Base-by-base conservation (phyloP, 37 sponge, comb jelly and placozoan species). In the Petrosia ficiformis region DNA sequence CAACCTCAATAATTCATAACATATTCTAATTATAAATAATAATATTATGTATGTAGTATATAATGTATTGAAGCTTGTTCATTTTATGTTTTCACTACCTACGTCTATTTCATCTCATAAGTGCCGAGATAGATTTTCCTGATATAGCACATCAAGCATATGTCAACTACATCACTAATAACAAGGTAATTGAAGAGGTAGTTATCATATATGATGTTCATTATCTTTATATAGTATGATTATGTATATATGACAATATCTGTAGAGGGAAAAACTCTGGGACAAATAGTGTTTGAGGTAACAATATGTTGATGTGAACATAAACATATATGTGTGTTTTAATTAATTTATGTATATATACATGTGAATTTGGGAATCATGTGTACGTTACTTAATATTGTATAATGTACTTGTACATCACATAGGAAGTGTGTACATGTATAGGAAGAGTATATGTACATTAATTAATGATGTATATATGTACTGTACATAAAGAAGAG, bases 261-360 rank as follows among this genome's bases (percentile, higher is more conserved):
- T 58, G 39, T 79, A 1, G 85, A 83, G 32, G 90, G 81, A 38
- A 86, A 84, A 14, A 67, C 75, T 26, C 52, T 70, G 60, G 90
- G 90, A 0, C 71, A 71, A 33, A 44, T 89, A n/a, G 65, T 74
- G 39, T 59, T 89, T 71, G 90, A 89, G 44, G 84, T 83, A 63
- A 21, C 4, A n/a, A 48, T 14, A 48, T 48, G 14, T 48, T 48
- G 54, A 8, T 19, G 14, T 19, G 8, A 48, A 48, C 54, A n/a
- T n/a, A n/a, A n/a, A n/a, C n/a, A n/a, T n/a, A n/a, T n/a, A n/a
- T n/a, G n/a, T n/a, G n/a, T n/a, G n/a, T n/a, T n/a, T n/a, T n/a
- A n/a, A n/a, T n/a, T n/a, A n/a, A n/a, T n/a, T n/a, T n/a, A n/a
- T n/a, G n/a, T n/a, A n/a, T n/a, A n/a, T n/a, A n/a, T n/a, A n/a